These are phyloP conservation scores for Hermodice carunculata DNA, from an alignment of 2,888 invertebrate genomes.

Conservation along the genomic window DNA sequence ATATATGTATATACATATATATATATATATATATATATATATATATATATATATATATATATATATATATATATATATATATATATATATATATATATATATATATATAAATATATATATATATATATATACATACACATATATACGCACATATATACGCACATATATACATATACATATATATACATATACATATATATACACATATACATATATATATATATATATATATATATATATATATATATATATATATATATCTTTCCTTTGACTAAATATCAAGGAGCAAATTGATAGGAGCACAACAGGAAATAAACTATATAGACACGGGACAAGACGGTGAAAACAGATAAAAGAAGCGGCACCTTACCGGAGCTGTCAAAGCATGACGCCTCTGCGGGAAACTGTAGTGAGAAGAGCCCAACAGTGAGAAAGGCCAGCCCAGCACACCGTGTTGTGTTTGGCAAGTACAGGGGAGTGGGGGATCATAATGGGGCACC, in stretches of 20 bases:
- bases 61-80: constrained; percentile 3
- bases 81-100: constrained; percentile 1
- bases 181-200: constrained; percentile 22
- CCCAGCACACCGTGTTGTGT: too few relatives aligned
- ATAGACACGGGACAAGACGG: too few relatives aligned
- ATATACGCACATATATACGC: background rate
- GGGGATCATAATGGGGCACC: too few relatives aligned
- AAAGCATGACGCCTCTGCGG: too few relatives aligned
- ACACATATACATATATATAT: constrained; percentile 19
- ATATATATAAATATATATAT: constrained; percentile 4
- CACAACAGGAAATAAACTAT: too few relatives aligned
- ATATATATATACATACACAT: background rate
- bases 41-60: constrained; percentile 8
- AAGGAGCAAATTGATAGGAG: too few relatives aligned
- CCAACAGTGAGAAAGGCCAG: too few relatives aligned
- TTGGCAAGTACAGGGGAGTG: too few relatives aligned
- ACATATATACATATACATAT: constrained; percentile 16
- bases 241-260: constrained; percentile 22
- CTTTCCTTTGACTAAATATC: background rate
- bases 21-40: constrained; percentile 8
- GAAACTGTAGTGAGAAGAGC: too few relatives aligned
- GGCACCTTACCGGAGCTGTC: too few relatives aligned
- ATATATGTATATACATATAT: too few relatives aligned
- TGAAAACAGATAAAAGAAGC: too few relatives aligned
- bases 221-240: constrained; percentile 24